Percentiles rank a stretch among this genome's conserved stretches.
phyloP scores from a whole-genome alignment of 2,113 vertebrate species.

The Cacatua alba region DNA sequence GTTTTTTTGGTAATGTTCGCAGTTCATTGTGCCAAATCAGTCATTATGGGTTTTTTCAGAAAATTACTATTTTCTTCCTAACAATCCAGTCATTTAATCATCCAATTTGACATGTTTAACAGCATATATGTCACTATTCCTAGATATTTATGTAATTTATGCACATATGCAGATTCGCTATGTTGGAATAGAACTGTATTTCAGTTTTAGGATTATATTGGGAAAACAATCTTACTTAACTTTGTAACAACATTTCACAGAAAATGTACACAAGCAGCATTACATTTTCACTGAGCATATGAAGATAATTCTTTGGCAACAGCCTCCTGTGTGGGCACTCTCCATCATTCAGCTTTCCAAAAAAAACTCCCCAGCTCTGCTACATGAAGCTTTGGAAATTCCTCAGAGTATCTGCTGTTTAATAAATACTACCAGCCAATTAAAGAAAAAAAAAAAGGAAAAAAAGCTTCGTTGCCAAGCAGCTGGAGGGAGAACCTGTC shows the following conservation, averaged over 20 bases:
- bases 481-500: not conserved
- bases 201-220: not conserved
- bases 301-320: constrained; percentile 11
- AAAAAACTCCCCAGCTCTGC: not conserved
- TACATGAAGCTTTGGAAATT: not conserved
- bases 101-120: constrained; percentile 51
- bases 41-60: constrained; percentile 21
- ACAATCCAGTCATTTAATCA: constrained; percentile 54
- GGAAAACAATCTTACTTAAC: constrained; percentile 15
- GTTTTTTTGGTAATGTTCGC: not conserved
- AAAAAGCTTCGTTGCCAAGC: not conserved
- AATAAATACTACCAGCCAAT: not conserved
- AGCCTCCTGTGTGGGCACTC: not conserved
- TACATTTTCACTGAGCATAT: not conserved
- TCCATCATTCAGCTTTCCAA: not conserved
- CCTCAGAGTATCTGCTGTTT: not conserved
- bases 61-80: constrained; percentile 54
- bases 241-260: not conserved
- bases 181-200: not conserved
- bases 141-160: constrained; percentile 39
- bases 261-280: not conserved
- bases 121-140: constrained; percentile 4
- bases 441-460: not conserved
- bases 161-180: constrained; percentile 29
- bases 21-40: constrained; percentile 39